Conservation (phyloP, 92 coral and sea anemone species). For the Porites lobata region DNA sequence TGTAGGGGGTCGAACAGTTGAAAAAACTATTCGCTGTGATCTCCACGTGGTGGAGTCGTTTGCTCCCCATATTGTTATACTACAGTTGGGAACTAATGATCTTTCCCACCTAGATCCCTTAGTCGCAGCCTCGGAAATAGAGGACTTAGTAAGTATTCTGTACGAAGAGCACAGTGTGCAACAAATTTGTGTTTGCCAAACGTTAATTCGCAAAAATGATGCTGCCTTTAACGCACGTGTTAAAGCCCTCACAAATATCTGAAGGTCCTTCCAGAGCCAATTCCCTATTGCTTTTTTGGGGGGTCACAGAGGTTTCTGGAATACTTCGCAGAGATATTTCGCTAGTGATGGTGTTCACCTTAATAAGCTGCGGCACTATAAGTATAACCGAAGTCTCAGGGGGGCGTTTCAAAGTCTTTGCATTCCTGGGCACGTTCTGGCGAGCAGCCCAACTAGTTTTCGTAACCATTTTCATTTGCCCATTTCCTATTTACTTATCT, state of each 20-base stretch:
- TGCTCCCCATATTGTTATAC: too few species aligned
- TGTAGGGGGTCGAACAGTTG: conserved; percentile 5
- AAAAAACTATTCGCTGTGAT: neutral
- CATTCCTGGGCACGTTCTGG: neutral
- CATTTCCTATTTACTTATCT: neutral
- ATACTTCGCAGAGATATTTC: neutral
- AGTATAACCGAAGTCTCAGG: conserved; percentile 31
- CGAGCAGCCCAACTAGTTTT: neutral
- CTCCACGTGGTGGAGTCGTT: too few species aligned
- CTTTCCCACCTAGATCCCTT: too few species aligned
- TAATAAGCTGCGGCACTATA: conserved; percentile 5
- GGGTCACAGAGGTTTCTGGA: conserved; percentile 43
- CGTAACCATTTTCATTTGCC: neutral
- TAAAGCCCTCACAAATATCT: neutral
- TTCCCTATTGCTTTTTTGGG: conserved; percentile 32
- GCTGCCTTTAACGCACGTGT: neutral
- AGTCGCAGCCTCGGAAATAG: too few species aligned
- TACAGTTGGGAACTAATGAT: too few species aligned
- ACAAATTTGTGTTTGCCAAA: too few species aligned
- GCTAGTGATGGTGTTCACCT: conserved; percentile 18
- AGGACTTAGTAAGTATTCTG: too few species aligned
- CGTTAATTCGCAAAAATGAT: too few species aligned
- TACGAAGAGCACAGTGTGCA: too few species aligned
- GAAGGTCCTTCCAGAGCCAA: conserved; percentile 7
- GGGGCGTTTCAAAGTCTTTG: conserved; percentile 26